phyloP scores from a whole-genome alignment of 1,140 invertebrate species.

The Chironomus striatipennis region DNA sequence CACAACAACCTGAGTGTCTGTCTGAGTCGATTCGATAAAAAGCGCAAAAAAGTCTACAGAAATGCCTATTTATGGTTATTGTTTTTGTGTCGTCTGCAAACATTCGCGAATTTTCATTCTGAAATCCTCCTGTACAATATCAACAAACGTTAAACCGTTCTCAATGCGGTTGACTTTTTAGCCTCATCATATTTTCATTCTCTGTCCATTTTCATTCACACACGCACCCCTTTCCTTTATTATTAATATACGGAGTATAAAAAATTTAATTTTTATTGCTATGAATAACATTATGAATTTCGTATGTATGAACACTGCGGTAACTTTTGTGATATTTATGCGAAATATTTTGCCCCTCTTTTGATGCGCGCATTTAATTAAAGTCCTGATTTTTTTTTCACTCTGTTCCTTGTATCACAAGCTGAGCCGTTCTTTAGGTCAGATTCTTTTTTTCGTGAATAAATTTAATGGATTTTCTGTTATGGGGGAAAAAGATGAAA shows the following conservation, averaged over 20 bases:
- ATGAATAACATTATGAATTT: not conserved
- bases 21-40: too few relatives aligned
- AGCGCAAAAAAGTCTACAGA: not conserved
- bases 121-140: too few relatives aligned
- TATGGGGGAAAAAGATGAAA: too few relatives aligned
- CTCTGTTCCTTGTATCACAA: not conserved
- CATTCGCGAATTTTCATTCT: not conserved
- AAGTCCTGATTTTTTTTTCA: not conserved
- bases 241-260: too few relatives aligned
- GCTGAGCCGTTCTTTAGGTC: too few relatives aligned
- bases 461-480: too few relatives aligned
- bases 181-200: not conserved
- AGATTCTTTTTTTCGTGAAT: too few relatives aligned
- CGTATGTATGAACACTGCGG: not conserved
- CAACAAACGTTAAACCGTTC: not conserved
- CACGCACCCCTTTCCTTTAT: not conserved
- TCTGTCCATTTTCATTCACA: not conserved
- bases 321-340: conserved; percentile 9
- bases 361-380: not conserved
- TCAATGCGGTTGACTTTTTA: not conserved
- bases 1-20: too few relatives aligned
- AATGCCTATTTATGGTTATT: conserved; percentile 8
- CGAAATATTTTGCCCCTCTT: not conserved
- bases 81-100: not conserved
- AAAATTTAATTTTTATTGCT: conserved; percentile 10